A percentile compares a stretch with the other conserved stretches of the same genome.
These are phyloP conservation scores for Agapornis canus DNA, from an alignment of 2,797 vertebrate genomes.

Conservation along the genomic window DNA sequence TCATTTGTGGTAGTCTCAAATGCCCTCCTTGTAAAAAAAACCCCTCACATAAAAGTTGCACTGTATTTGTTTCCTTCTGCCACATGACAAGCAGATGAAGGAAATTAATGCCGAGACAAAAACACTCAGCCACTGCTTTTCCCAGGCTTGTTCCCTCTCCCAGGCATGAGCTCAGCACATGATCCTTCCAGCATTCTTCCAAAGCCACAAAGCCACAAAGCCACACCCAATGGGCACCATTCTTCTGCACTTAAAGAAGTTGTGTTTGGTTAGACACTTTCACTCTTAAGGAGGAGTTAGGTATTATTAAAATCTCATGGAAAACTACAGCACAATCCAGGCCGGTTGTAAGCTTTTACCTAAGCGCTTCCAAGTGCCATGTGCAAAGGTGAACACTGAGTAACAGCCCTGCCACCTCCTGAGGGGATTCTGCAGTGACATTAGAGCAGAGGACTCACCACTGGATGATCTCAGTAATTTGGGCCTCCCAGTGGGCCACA, in stretches of 20 bases:
- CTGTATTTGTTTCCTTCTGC: slow-evolving; percentile 21
- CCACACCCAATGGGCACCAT: background rate
- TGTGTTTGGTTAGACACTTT: background rate
- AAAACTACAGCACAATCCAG: background rate
- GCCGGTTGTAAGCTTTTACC: background rate
- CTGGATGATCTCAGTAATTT: slow-evolving; percentile 99
- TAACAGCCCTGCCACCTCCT: background rate
- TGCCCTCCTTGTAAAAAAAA: background rate
- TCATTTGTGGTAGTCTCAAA: slow-evolving; percentile 35
- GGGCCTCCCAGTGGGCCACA: slow-evolving; percentile 97
- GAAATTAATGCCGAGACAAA: background rate
- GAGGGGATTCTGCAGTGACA: background rate
- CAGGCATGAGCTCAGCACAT: slow-evolving; percentile 4
- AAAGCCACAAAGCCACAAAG: slow-evolving; percentile 16
- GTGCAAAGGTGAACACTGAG: background rate
- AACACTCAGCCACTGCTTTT: slow-evolving; percentile 20
- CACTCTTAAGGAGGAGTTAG: slow-evolving; percentile 17
- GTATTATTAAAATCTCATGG: background rate
- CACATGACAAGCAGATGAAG: slow-evolving; percentile 7
- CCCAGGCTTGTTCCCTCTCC: background rate
- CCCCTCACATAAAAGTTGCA: background rate
- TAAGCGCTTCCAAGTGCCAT: background rate
- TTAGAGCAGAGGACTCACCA: slow-evolving; percentile 83
- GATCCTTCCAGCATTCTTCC: slow-evolving; percentile 22
- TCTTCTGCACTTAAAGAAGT: background rate